Conservation (phyloP, 2,113 vertebrate species). For the Apaloderma vittatum region DNA sequence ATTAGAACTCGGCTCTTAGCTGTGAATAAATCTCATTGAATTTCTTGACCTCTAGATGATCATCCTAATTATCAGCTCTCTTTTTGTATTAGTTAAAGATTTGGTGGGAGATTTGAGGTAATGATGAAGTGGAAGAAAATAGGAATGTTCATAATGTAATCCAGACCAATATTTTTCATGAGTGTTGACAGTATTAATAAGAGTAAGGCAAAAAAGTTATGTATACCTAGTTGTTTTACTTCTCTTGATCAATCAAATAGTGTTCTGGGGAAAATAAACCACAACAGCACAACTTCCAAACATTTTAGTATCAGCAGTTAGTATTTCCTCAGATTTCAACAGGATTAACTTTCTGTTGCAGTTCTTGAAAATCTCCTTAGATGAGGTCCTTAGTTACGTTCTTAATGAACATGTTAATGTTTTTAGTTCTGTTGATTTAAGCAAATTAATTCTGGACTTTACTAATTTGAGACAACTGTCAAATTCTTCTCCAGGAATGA, state of each 20-base stretch:
- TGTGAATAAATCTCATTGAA: neutral
- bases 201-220: neutral
- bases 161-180: neutral
- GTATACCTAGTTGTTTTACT: neutral
- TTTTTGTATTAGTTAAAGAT: slow-evolving; percentile 6
- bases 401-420: neutral
- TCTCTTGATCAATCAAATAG: neutral
- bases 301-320: neutral
- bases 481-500: neutral
- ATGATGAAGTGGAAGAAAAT: neutral
- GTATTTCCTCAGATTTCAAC: neutral
- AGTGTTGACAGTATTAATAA: neutral
- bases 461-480: neutral
- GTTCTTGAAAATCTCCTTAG: neutral
- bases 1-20: neutral
- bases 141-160: neutral
- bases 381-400: neutral
- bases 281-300: no score
- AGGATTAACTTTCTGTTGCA: neutral
- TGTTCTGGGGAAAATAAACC: accelerated
- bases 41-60: slow-evolving; percentile 17
- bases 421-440: slow-evolving; percentile 13
- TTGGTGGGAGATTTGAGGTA: neutral
- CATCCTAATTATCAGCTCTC: neutral
- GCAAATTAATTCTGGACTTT: slow-evolving; percentile 25